phyloP scores from a whole-genome alignment of 2,888 invertebrate species.

The Cepaea hortensis region DNA sequence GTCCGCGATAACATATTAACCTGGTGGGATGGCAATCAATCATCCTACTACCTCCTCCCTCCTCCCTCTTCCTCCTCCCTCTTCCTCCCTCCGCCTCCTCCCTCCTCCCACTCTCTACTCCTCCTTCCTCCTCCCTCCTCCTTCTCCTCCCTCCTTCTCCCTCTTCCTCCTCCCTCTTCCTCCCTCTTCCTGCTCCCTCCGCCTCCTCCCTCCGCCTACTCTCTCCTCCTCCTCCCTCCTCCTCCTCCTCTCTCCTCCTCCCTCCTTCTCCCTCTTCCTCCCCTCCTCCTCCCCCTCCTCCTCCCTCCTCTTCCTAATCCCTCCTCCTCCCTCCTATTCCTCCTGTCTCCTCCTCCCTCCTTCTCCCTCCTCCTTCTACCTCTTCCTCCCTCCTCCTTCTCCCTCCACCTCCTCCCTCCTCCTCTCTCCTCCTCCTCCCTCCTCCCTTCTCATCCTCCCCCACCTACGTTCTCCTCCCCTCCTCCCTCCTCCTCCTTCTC shows the following conservation, averaged over 20 bases:
- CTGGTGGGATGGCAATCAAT: no score
- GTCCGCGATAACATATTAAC: no score
- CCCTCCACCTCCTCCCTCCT: slow-evolving; percentile 31
- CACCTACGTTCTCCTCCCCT: no score
- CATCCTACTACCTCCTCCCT: no score
- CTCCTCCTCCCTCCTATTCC: no score
- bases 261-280: not conserved
- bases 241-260: not conserved
- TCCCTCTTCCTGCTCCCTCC: not conserved
- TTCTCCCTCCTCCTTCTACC: not conserved
- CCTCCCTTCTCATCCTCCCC: no score
- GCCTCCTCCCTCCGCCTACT: no score
- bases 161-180: not conserved
- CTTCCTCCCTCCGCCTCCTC: not conserved
- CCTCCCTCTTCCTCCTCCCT: no score
- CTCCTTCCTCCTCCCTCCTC: not conserved
- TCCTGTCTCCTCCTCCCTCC: not conserved
- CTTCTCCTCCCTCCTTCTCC: not conserved
- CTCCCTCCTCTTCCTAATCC: no score
- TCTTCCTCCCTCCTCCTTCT: not conserved
- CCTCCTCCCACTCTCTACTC: not conserved
- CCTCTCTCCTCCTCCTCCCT: not conserved
- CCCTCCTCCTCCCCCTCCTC: no score
- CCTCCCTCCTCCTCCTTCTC: no score
- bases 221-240: not conserved